Percentiles rank a stretch among this genome's conserved stretches.
Conservation (phyloP, 2,888 invertebrate genomes). For the Polylopha cassiicola region DNA sequence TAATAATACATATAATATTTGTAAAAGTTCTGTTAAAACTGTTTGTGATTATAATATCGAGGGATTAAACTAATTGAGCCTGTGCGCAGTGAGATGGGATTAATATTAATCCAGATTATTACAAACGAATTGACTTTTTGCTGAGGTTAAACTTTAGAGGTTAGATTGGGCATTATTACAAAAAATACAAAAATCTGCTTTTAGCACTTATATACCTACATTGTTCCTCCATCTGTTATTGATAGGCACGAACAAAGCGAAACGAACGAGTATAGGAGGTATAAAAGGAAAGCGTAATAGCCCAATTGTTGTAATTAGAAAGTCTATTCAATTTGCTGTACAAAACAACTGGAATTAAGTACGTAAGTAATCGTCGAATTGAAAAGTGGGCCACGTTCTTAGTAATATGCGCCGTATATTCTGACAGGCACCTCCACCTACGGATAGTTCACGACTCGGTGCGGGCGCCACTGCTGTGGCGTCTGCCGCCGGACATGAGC, state of each 20-base stretch:
- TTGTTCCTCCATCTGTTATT: too few species aligned
- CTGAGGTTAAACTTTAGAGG: conserved; percentile 10
- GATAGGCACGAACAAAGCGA: too few species aligned
- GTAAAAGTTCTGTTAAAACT: conserved; percentile 9
- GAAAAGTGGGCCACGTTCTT: too few species aligned
- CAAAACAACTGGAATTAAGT: not conserved
- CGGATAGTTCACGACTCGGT: conserved; percentile 68
- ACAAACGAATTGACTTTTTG: conserved; percentile 15
- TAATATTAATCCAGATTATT: conserved; percentile 16
- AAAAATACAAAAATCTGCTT: too few species aligned
- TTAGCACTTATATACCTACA: too few species aligned
- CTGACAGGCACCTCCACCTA: conserved; percentile 73
- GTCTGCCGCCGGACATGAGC: conserved; percentile 85
- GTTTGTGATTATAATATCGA: conserved; percentile 1
- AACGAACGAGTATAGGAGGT: too few species aligned
- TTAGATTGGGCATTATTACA: too few species aligned
- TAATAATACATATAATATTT: too few species aligned
- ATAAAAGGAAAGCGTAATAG: too few species aligned
- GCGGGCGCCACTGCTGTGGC: conserved; percentile 80
- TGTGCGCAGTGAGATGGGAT: conserved; percentile 11
- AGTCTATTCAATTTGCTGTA: too few species aligned
- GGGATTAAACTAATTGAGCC: conserved; percentile 18
- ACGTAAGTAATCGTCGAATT: too few species aligned
- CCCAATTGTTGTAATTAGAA: too few species aligned
- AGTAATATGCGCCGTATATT: not conserved